phyloP scores from a whole-genome alignment of 1,140 invertebrate genomes.

The Hetaerina americana region DNA sequence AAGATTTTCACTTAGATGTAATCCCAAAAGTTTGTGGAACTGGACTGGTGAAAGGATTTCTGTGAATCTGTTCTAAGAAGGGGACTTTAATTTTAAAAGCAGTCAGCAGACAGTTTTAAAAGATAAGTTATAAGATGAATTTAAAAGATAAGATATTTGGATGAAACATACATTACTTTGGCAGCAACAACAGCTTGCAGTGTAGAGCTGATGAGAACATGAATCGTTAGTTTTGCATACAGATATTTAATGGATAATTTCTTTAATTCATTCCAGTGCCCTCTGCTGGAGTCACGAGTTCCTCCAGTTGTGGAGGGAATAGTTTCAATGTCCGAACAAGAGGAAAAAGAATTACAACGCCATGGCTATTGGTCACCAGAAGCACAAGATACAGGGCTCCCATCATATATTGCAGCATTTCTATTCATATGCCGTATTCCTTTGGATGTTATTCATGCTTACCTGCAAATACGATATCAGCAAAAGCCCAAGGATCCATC shows the following conservation, averaged over 20 bases:
- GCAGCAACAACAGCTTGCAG: not conserved
- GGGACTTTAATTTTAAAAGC: no score
- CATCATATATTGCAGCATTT: constrained; percentile 69
- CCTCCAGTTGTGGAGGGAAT: not conserved
- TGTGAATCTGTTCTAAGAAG: no score
- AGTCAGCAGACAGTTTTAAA: no score
- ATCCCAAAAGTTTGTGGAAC: no score
- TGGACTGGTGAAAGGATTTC: no score
- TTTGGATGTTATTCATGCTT: constrained; percentile 78
- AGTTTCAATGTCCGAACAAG: constrained; percentile 8
- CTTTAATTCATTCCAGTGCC: constrained; percentile 7
- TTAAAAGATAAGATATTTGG: no score
- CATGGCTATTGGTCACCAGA: constrained; percentile 71
- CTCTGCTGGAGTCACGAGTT: not conserved
- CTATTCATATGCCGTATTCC: constrained; percentile 72
- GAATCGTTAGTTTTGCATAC: not conserved
- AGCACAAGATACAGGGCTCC: constrained; percentile 56
- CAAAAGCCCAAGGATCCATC: constrained; percentile 72
- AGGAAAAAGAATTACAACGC: constrained; percentile 32
- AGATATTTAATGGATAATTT: not conserved
- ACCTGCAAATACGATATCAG: constrained; percentile 67
- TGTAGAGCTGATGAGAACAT: not conserved
- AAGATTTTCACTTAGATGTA: no score
- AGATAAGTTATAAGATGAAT: no score
- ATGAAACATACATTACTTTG: not conserved